Percentiles rank a stretch among this genome's conserved stretches.
phyloP scores from a whole-genome alignment of 2,888 invertebrate genomes.

The Ormyrus rosae region DNA sequence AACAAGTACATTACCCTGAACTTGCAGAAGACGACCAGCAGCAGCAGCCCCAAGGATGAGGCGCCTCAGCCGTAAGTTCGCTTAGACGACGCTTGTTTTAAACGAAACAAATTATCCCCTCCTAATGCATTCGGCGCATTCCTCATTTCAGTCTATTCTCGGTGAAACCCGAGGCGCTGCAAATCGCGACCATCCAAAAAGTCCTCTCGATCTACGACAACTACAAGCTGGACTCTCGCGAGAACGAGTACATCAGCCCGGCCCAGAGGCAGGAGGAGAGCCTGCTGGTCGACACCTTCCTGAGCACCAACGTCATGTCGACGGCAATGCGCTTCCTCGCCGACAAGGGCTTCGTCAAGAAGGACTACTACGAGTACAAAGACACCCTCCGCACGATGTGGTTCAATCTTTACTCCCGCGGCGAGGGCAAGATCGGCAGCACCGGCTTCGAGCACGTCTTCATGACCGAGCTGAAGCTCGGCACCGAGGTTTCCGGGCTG shows the following conservation, averaged over 20 bases:
- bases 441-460: constrained; percentile 96
- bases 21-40: constrained; percentile 85
- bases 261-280: constrained; percentile 74
- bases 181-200: constrained; percentile 85
- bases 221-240: constrained; percentile 85
- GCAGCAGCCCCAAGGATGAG: constrained; percentile 82
- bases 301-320: constrained; percentile 77
- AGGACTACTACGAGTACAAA: constrained; percentile 79
- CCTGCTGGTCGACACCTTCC: constrained; percentile 73
- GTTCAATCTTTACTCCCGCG: constrained; percentile 90
- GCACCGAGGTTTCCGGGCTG: constrained; percentile 84
- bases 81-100: not conserved
- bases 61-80: constrained; percentile 85
- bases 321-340: constrained; percentile 77
- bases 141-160: constrained; percentile 80
- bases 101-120: not conserved
- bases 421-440: constrained; percentile 86
- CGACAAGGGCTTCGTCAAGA: constrained; percentile 72
- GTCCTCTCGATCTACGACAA: constrained; percentile 87
- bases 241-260: constrained; percentile 87
- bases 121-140: too few relatives aligned
- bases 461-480: constrained; percentile 89
- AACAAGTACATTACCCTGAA: constrained; percentile 83
- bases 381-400: constrained; percentile 85
- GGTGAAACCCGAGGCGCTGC: constrained; percentile 80